Evolutionary conservation across 2,888 invertebrate genomes (phyloP), one percentile per base, ranked within the genome.

Genomic region (Liodrosophila aerea): DNA sequence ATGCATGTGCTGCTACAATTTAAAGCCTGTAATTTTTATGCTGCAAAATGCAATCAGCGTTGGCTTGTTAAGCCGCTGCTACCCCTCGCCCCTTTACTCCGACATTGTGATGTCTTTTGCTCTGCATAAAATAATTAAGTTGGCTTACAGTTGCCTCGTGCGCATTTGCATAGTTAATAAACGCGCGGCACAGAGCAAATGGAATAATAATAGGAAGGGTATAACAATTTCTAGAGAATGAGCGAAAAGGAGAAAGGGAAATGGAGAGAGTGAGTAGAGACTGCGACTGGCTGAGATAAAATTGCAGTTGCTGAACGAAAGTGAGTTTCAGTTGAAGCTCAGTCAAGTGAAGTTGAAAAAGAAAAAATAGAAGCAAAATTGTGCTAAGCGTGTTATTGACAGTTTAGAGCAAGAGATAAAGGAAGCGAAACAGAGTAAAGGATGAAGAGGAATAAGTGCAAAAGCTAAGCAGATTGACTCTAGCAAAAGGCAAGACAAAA

Each of bases 41-140:
- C 39, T 67, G 76, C 76, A 73, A 70, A 77, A 83, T 77, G 77
- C 77, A 77, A 77, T 77, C 77, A 77, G 40, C 69, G 47, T 34
- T 40, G 66, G 46, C 73, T 69, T 80, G 81, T 73, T 73, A 62
- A 68, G 64, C 54, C 43, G 41, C 16, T 31, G 11, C 11, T 5
- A 16, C 15, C 13, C n/a, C 22, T 1, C 4, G 36, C 4, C 1
- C 7, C 7, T 8, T 4, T n/a, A 5, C 3, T 11, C 8, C 2
- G 11, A 7, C 4, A 7, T 36, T n/a, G 12, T 37, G 9, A 18
- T 18, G 39, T n/a, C 22, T 46, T 31, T 60, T 40, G 29, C 58
- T 49, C 52, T 57, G 72, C 80, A 72, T 64, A 82, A 82, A 77
- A 82, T 78, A 77, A 82, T 77, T 82, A 82, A 78, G 72, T 33